These are phyloP conservation scores for Gephyroberyx darwinii DNA, from an alignment of 2,797 vertebrate species.

Conservation along the genomic window DNA sequence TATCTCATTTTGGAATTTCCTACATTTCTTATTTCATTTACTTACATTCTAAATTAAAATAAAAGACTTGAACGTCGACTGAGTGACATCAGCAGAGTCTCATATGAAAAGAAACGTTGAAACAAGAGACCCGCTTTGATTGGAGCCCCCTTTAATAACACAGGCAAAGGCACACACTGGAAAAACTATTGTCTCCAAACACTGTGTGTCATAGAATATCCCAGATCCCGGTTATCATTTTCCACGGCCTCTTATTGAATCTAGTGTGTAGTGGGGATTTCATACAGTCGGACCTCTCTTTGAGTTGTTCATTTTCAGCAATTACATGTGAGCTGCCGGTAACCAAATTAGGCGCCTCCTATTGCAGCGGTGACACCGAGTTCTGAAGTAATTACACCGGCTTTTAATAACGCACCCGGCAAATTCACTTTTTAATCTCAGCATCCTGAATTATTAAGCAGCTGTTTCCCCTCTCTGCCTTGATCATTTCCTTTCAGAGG, in stretches of 20 bases:
- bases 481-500: constrained; percentile 52
- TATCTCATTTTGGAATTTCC: not conserved
- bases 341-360: constrained; percentile 78
- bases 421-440: constrained; percentile 83
- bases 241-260: constrained; percentile 34
- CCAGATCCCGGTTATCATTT: constrained; percentile 57
- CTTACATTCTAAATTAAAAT: no score
- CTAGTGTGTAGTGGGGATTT: constrained; percentile 16
- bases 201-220: constrained; percentile 36
- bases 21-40: no score
- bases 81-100: not conserved
- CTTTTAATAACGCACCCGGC: constrained; percentile 80
- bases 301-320: constrained; percentile 75
- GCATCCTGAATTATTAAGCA: constrained; percentile 85
- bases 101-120: not conserved
- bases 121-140: not conserved
- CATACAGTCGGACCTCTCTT: constrained; percentile 24
- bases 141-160: not conserved
- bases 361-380: constrained; percentile 77
- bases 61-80: no score
- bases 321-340: constrained; percentile 75
- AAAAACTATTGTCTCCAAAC: constrained; percentile 9
- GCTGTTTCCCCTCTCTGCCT: constrained; percentile 65
- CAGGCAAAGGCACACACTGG: constrained; percentile 19
- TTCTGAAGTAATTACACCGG: constrained; percentile 82